phyloP scores from a whole-genome alignment of 92 coral and sea anemone species.

The Parazoanthus swiftii region DNA sequence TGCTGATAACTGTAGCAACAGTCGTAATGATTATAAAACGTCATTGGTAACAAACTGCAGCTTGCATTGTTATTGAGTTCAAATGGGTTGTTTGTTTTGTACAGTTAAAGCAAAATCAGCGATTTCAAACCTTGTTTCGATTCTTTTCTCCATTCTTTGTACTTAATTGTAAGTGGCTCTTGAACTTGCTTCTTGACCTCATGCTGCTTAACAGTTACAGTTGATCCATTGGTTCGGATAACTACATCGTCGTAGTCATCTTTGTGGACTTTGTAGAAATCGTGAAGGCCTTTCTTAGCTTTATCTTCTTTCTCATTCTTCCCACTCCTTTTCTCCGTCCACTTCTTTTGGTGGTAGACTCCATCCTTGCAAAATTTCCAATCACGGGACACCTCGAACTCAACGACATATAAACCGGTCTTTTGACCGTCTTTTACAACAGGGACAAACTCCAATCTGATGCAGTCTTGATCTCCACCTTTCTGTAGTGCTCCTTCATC shows the following conservation, averaged over 20 bases:
- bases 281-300: constrained; percentile 26
- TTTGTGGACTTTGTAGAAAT: constrained; percentile 42
- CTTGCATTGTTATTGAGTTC: too few species aligned
- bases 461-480: neutral
- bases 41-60: neutral
- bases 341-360: constrained; percentile 46
- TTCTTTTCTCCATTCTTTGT: constrained; percentile 39
- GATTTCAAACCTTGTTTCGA: constrained; percentile 34
- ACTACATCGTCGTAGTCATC: constrained; percentile 34
- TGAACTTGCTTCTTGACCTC: constrained; percentile 31
- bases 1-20: too few species aligned
- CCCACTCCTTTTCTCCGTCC: constrained; percentile 50
- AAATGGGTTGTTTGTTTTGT: neutral
- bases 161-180: constrained; percentile 44
- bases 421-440: constrained; percentile 28
- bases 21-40: too few species aligned
- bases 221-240: constrained; percentile 48
- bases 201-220: constrained; percentile 33
- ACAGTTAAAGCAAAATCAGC: neutral
- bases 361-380: constrained; percentile 59
- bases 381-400: constrained; percentile 57
- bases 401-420: constrained; percentile 48
- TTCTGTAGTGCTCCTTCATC: too few species aligned
- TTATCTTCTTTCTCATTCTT: constrained; percentile 18
- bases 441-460: constrained; percentile 44